These are phyloP conservation scores for Calcarius ornatus DNA, from an alignment of 2,113 vertebrate species.

Conservation along the genomic window DNA sequence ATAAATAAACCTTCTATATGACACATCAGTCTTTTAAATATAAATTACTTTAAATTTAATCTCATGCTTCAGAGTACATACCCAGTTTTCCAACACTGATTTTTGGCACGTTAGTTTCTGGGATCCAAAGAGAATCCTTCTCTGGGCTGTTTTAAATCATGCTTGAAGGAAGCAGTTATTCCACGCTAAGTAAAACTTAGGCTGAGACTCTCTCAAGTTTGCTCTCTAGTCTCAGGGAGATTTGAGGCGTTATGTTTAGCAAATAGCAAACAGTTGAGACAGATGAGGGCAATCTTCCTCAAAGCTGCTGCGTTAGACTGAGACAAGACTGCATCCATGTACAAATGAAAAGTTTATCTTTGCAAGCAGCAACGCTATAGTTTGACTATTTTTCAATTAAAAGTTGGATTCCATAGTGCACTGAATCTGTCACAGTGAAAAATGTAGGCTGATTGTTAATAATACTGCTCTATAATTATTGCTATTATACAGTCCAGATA, in stretches of 20 bases:
- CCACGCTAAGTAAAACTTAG: not conserved
- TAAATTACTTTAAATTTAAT: not conserved
- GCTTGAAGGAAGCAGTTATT: not conserved
- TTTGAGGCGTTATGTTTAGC: slow-evolving; percentile 10
- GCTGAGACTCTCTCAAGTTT: not conserved
- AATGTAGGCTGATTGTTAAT: slow-evolving; percentile 50
- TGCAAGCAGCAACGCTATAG: slow-evolving; percentile 15
- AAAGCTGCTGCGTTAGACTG: slow-evolving; percentile 32
- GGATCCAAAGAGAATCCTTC: not conserved
- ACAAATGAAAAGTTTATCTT: slow-evolving; percentile 57
- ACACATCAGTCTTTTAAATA: not conserved
- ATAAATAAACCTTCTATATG: not conserved
- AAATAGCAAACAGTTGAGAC: slow-evolving; percentile 18
- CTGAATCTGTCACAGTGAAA: slow-evolving; percentile 57
- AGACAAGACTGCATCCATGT: slow-evolving; percentile 11
- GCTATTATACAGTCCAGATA: slow-evolving; percentile 53
- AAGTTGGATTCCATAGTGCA: slow-evolving; percentile 51
- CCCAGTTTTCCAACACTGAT: not conserved
- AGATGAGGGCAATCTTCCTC: slow-evolving; percentile 48
- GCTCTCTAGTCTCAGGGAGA: not conserved
- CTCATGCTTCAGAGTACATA: not conserved
- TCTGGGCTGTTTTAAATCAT: not conserved
- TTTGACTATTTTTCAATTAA: slow-evolving; percentile 64
- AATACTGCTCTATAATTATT: slow-evolving; percentile 50
- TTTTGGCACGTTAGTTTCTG: not conserved